Conservation (phyloP, 2,797 vertebrate species). For the Meda fulgida region DNA sequence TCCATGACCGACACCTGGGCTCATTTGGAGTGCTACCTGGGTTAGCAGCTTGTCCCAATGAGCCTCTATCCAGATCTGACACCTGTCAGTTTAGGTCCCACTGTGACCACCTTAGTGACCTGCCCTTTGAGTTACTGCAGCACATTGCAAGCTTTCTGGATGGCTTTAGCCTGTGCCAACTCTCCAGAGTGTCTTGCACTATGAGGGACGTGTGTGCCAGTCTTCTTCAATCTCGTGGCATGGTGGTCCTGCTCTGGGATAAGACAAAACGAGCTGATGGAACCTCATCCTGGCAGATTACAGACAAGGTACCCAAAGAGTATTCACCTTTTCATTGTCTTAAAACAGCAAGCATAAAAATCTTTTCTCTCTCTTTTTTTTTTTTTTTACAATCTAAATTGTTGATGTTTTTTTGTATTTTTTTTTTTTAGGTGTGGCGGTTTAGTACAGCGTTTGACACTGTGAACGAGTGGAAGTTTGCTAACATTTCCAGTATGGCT, state of each 20-base stretch:
- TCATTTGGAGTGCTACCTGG: slow-evolving; percentile 94
- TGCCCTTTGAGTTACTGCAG: slow-evolving; percentile 95
- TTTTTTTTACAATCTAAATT: background rate
- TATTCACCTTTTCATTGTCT: background rate
- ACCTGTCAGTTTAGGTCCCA: slow-evolving; percentile 73
- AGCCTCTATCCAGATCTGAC: slow-evolving; percentile 66
- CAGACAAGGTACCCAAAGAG: slow-evolving; percentile 85
- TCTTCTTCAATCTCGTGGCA: slow-evolving; percentile 93
- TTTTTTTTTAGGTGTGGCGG: slow-evolving; percentile 86
- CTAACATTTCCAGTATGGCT: slow-evolving; percentile 97
- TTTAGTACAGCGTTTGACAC: slow-evolving; percentile 99
- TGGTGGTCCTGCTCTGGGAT: slow-evolving; percentile 97
- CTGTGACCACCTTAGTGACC: slow-evolving; percentile 88
- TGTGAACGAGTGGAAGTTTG: slow-evolving; percentile 97
- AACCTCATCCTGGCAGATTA: slow-evolving; percentile 92
- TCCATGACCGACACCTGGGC: slow-evolving; percentile 93
- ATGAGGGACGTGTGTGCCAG: slow-evolving; percentile 97
- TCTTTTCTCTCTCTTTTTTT: too few relatives aligned
- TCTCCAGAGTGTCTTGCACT: slow-evolving; percentile 90
- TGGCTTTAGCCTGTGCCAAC: slow-evolving; percentile 95
- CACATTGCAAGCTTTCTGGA: slow-evolving; percentile 94
- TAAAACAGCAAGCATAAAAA: slow-evolving; percentile 7
- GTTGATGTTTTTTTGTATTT: slow-evolving; percentile 32
- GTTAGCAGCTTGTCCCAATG: slow-evolving; percentile 78
- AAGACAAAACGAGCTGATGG: slow-evolving; percentile 87